Evolutionary conservation across 2,113 vertebrate genomes (phyloP), one percentile per base, ranked within the genome.

Genomic region (Apodemus speciosus): DNA sequence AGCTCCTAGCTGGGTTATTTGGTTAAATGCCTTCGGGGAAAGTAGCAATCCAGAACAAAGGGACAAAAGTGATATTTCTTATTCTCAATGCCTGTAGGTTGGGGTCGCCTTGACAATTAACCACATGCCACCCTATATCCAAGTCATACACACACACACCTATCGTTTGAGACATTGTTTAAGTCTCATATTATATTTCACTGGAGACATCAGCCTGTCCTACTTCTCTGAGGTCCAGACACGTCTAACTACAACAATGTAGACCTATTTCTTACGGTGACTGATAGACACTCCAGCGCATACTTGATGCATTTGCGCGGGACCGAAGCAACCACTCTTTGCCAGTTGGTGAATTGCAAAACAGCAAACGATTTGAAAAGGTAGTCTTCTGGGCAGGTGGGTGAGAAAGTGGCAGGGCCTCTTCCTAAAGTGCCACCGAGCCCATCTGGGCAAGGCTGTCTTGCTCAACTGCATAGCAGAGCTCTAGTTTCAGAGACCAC

Each of bases 1-100:
- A 88, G 92, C 81, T 96, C 60, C 96, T 97, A 73, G 84, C 93
- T 95, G 94, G 43, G 89, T 93, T 92, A 94, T 96, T 95, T 88
- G 92, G 95, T 94, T 94, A 94, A 94, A 94, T 88, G 84, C 91
- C 92, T 96, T 96, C 66, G 89, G 94, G 77, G 93, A 90, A 88
- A 91, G 62, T 1, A 95, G 73, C 92, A 96, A 96, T 72, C 25
- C 64, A 73, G 58, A 92, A 77, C 49, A 96, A 86, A 94, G 58
- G 73, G 73, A 92, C 35, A 58, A 92, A 91, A 84, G 58, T 11
- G 20, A 66, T 83, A 49, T 87, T 90, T 80, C 93, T 73, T 87
- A 40, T 96, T 90, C 94, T 89, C 73, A 89, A 64, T 91, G 53
- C 89, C 56, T 72, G 40, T 16, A 83, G 73, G 51, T 88, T 62